These are phyloP conservation scores for Perithous albicinctus DNA, from an alignment of 2,888 invertebrate species.

Conservation along the genomic window DNA sequence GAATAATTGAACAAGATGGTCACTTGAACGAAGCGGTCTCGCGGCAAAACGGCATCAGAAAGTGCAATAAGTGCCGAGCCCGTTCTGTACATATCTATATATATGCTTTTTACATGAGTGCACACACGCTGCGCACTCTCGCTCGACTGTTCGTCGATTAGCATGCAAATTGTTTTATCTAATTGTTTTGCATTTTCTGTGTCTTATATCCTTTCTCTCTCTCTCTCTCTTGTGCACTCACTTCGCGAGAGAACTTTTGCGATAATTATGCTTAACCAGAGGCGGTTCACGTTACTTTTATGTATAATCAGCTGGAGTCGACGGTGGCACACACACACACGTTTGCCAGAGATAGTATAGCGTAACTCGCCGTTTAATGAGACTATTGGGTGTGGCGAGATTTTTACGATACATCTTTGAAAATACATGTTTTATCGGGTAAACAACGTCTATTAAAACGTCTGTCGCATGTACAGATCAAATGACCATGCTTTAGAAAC, in stretches of 20 bases:
- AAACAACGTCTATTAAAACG: background rate
- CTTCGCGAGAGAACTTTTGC: constrained; percentile 43
- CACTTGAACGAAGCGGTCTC: constrained; percentile 59
- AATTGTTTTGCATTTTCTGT: constrained; percentile 67
- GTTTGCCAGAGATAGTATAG: background rate
- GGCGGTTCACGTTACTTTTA: constrained; percentile 48
- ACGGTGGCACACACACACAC: constrained; percentile 9
- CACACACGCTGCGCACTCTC: constrained; percentile 18
- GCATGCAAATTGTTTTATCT: constrained; percentile 73
- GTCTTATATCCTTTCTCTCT: too few relatives aligned
- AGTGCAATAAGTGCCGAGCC: constrained; percentile 27
- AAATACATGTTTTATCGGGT: background rate
- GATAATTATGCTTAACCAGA: constrained; percentile 62
- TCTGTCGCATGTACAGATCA: background rate
- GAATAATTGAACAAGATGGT: constrained; percentile 68
- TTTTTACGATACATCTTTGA: background rate
- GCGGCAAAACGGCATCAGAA: constrained; percentile 34
- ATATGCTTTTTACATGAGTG: constrained; percentile 13
- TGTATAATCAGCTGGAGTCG: constrained; percentile 44
- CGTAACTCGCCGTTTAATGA: constrained; percentile 47
- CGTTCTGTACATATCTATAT: constrained; percentile 1
- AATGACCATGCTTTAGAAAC: background rate
- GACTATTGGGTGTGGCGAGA: constrained; percentile 47
- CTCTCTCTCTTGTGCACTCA: constrained; percentile 8
- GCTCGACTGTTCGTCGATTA: constrained; percentile 66